phyloP scores from a whole-genome alignment of 2,888 invertebrate genomes.

The Sipha maydis region DNA sequence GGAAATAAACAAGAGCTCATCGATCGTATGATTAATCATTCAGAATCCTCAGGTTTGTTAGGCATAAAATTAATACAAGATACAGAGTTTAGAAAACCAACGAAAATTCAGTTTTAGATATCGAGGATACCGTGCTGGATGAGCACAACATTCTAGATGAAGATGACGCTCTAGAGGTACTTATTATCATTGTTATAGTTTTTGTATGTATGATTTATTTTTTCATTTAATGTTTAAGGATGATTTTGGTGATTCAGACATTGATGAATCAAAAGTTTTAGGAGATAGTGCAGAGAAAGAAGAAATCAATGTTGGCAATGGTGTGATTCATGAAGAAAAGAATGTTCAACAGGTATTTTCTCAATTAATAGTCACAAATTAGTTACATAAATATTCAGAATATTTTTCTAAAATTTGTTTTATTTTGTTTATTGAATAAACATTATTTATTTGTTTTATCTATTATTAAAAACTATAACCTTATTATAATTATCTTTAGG shows the following conservation, averaged over 20 bases:
- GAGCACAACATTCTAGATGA: slow-evolving; percentile 69
- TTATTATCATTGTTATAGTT: slow-evolving; percentile 62
- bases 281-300: slow-evolving; percentile 63
- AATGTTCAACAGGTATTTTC: slow-evolving; percentile 69
- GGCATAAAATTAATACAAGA: slow-evolving; percentile 14
- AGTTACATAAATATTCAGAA: not conserved
- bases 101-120: slow-evolving; percentile 61
- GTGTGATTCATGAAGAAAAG: slow-evolving; percentile 71
- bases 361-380: not conserved
- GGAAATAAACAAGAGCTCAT: slow-evolving; percentile 87
- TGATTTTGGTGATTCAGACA: slow-evolving; percentile 59
- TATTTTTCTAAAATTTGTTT: not conserved
- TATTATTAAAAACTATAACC: not conserved
- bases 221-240: not conserved
- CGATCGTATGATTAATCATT: slow-evolving; percentile 77
- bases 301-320: slow-evolving; percentile 65
- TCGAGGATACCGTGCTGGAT: slow-evolving; percentile 69
- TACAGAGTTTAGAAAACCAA: slow-evolving; percentile 43
- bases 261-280: slow-evolving; percentile 59
- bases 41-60: slow-evolving; percentile 68
- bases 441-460: not conserved
- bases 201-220: not conserved
- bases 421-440: not conserved
- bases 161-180: slow-evolving; percentile 72
- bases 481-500: slow-evolving; percentile 62